phyloP scores from a whole-genome alignment of 1,140 invertebrate genomes.

The Cherax destructor region DNA sequence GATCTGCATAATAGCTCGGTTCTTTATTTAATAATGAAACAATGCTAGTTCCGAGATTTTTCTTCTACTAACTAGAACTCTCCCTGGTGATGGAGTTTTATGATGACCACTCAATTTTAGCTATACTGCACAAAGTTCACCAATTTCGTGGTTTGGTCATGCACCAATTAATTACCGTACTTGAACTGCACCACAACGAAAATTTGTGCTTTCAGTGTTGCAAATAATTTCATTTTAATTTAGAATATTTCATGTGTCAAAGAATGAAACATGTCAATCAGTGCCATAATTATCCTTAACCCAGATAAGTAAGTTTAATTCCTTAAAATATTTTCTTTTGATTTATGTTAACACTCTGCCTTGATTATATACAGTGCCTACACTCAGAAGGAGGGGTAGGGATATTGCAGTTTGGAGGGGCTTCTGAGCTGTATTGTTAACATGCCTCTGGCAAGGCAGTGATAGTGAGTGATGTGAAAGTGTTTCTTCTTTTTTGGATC shows the following conservation, averaged over 20 bases:
- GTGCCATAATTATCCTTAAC: slow-evolving; percentile 4
- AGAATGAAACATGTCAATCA: not conserved
- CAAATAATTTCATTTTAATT: not conserved
- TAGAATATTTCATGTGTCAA: not conserved
- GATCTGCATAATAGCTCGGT: not conserved
- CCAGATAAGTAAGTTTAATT: not conserved
- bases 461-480: no score
- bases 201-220: not conserved
- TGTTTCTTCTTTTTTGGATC: no score
- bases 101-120: not conserved
- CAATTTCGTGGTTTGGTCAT: not conserved
- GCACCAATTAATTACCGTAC: not conserved
- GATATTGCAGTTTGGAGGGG: no score
- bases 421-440: no score
- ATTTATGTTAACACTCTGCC: not conserved
- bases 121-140: not conserved
- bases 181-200: not conserved
- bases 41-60: not conserved
- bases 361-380: not conserved
- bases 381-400: no score
- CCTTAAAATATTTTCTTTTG: not conserved
- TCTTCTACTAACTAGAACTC: not conserved
- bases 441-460: no score
- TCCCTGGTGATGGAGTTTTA: not conserved
- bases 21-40: not conserved